Evolutionary conservation across 2,113 vertebrate species (phyloP), one percentile per base, ranked within the genome.

Genomic region (Athene cunicularia): DNA sequence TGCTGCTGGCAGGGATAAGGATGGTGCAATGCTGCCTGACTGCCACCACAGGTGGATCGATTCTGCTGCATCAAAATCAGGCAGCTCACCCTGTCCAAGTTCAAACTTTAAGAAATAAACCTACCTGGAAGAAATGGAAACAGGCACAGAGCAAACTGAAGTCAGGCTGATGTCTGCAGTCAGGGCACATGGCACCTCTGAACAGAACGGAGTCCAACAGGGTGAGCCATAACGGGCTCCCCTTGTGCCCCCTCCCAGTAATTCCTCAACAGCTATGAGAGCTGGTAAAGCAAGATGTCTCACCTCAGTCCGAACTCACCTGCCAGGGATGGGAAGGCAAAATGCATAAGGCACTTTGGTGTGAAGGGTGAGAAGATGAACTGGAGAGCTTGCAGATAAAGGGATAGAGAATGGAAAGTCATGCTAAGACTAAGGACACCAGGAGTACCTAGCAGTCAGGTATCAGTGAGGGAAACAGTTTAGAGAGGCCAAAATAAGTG

Each of bases 31-130:
- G 20, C 37, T 52, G 63, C 68, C 52, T 32, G 37, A 49, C 10
- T 18, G 27, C 66, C 50, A 62, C 27, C 0, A 0, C 28, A 20
- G 0, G 0, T 9, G 22, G 14, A 67, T 13, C 4, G 0, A 8
- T 53, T 76, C 83, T 52, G 45, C 22, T 33, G n/a, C 28, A 72
- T 45, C 62, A 64, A 22, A 84, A 27, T 15, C 26, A 43, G 49
- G 76, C 67, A 84, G 67, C 14, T 39, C 20, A 55, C 23, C 13
- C 26, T 50, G 72, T n/a, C 37, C 30, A 28, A 53, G 55, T 58
- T 60, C n/a, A 81, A 28, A 32, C 26, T 73, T 30, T 45, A 49
- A 73, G 21, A 80, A 8, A 53, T 11, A 91, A 86, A 70, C n/a
- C 55, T 62, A 19, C 19, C 27, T 39, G 50, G 33, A 50, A n/a